A percentile compares a stretch with the other conserved stretches of the same genome.
Conservation (phyloP, 2,888 invertebrate genomes). For the Hydraecia micacea region DNA sequence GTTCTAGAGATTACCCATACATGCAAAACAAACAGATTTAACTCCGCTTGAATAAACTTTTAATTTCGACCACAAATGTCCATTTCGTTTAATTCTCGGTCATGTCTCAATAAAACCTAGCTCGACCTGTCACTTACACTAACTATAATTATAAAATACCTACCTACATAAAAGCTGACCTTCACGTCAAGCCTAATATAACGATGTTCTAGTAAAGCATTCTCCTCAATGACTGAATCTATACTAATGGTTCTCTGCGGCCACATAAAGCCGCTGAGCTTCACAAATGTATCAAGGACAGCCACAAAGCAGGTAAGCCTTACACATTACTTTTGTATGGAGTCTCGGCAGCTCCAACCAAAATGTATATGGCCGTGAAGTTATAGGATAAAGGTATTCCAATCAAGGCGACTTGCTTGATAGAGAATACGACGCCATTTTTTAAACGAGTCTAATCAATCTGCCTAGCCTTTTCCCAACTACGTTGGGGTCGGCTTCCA, state of each 20-base stretch:
- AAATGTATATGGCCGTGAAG: slow-evolving; percentile 21
- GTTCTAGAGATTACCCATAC: too few species aligned
- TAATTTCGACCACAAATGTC: neutral
- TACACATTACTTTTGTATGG: slow-evolving; percentile 42
- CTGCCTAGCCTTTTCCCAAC: too few species aligned
- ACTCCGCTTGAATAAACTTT: neutral
- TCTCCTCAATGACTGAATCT: slow-evolving; percentile 43
- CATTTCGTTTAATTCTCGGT: neutral
- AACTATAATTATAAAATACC: neutral
- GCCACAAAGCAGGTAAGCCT: slow-evolving; percentile 37
- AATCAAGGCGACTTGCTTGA: neutral
- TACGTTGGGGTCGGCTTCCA: too few species aligned
- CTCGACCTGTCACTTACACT: neutral
- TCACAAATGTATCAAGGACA: slow-evolving; percentile 31
- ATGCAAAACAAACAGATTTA: too few species aligned
- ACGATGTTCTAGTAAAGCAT: slow-evolving; percentile 35
- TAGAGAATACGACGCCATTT: neutral
- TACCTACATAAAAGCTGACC: neutral
- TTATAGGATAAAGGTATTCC: neutral
- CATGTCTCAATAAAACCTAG: neutral
- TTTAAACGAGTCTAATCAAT: neutral
- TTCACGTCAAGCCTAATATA: slow-evolving; percentile 24
- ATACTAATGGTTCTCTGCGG: slow-evolving; percentile 40
- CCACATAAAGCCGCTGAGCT: slow-evolving; percentile 35
- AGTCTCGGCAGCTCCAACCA: slow-evolving; percentile 34